Conservation (phyloP, 2,113 vertebrate genomes). For the Takifugu flavidus region DNA sequence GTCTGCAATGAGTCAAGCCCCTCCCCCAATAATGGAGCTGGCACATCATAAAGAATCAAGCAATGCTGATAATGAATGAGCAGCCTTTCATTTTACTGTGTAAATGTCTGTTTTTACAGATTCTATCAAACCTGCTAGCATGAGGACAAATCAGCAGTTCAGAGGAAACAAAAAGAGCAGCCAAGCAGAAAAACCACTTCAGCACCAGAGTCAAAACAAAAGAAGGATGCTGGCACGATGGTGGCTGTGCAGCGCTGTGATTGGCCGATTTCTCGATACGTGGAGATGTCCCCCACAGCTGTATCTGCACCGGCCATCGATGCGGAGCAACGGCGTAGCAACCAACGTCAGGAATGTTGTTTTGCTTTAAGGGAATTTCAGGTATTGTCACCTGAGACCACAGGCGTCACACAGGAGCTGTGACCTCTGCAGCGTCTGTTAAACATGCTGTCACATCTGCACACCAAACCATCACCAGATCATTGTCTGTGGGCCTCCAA, state of each 20-base stretch:
- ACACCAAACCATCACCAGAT: no score
- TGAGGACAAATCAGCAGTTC: no score
- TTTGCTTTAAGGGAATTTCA: slow-evolving; percentile 51
- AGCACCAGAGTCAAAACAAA: background rate
- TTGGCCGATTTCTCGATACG: background rate
- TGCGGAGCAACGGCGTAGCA: background rate
- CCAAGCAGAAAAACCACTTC: slow-evolving; percentile 1
- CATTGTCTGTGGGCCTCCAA: no score
- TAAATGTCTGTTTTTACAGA: no score
- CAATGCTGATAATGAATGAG: no score
- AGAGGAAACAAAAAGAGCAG: background rate
- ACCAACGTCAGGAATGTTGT: slow-evolving; percentile 41
- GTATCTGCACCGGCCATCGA: slow-evolving; percentile 33
- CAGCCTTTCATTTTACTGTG: no score
- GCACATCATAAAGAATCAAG: no score
- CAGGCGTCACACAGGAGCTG: slow-evolving; percentile 14
- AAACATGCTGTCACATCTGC: background rate
- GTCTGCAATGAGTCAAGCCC: no score
- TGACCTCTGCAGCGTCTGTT: background rate
- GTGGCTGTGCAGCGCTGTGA: background rate
- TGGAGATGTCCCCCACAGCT: slow-evolving; percentile 19
- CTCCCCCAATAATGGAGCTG: no score
- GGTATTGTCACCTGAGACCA: slow-evolving; percentile 21
- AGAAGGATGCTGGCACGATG: background rate
- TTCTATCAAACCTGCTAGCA: no score